Conservation (phyloP, 1,140 invertebrate genomes). For the Drosophila virilis region DNA sequence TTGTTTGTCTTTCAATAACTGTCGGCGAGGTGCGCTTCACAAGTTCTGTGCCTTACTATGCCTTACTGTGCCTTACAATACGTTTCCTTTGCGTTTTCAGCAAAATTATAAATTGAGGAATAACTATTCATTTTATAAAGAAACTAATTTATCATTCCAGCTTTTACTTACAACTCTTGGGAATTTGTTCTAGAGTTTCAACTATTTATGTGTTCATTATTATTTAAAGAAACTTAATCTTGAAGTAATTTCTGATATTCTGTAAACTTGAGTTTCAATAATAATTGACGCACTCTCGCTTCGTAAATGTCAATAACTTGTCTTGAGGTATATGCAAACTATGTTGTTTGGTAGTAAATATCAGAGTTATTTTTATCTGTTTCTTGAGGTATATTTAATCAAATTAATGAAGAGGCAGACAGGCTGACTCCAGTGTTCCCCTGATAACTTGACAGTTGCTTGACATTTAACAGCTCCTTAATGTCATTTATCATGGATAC, state of each 20-base stretch:
- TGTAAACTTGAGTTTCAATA: background rate
- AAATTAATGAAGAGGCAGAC: slow-evolving; percentile 63
- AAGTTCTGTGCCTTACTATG: background rate
- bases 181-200: background rate
- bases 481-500: slow-evolving; percentile 65
- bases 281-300: background rate
- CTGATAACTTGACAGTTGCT: slow-evolving; percentile 47
- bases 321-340: slow-evolving; percentile 23
- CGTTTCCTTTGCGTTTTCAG: no score
- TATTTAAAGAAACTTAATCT: background rate
- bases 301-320: slow-evolving; percentile 7
- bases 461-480: slow-evolving; percentile 62
- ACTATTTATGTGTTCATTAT: background rate
- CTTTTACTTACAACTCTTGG: background rate
- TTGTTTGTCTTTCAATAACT: slow-evolving; percentile 74
- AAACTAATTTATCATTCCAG: no score
- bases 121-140: background rate
- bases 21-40: slow-evolving; percentile 17
- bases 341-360: slow-evolving; percentile 22
- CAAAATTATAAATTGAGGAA: background rate
- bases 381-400: slow-evolving; percentile 70
- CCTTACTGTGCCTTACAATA: no score
- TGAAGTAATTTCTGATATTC: background rate
- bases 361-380: slow-evolving; percentile 61
- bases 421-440: background rate